A percentile compares a stretch with the other conserved stretches of the same genome.
phyloP scores from a whole-genome alignment of 2,888 invertebrate species.

The Polymixis lichenea region DNA sequence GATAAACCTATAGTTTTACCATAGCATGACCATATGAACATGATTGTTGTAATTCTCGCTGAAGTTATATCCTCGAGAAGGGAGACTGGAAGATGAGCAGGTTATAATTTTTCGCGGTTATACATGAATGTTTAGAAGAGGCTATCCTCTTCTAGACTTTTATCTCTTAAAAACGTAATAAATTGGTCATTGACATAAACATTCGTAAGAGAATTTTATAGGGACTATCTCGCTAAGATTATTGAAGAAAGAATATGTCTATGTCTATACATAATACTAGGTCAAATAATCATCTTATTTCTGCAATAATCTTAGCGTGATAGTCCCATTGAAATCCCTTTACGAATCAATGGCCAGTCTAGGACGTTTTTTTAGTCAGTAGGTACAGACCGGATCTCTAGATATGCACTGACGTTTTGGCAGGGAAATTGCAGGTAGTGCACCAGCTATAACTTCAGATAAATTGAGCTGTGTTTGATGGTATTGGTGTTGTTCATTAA shows the following conservation, averaged over 20 bases:
- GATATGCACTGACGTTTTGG: background rate
- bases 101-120: too few species aligned
- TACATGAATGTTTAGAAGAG: background rate
- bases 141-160: too few species aligned
- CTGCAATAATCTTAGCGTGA: background rate
- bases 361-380: background rate
- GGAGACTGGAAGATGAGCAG: too few species aligned
- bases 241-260: background rate
- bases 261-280: background rate
- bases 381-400: background rate
- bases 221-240: background rate
- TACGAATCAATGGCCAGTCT: background rate
- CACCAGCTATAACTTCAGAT: background rate
- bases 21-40: background rate
- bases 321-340: background rate
- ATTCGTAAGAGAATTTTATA: background rate
- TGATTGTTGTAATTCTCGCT: background rate
- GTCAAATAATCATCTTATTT: background rate
- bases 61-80: background rate
- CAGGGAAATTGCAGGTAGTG: too few species aligned
- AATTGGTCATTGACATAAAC: background rate
- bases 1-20: background rate
- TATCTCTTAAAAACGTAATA: background rate
- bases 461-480: background rate
- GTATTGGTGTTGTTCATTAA: background rate